These are phyloP conservation scores for Plutomurus gul DNA, from an alignment of 1,140 invertebrate genomes.

Conservation along the genomic window DNA sequence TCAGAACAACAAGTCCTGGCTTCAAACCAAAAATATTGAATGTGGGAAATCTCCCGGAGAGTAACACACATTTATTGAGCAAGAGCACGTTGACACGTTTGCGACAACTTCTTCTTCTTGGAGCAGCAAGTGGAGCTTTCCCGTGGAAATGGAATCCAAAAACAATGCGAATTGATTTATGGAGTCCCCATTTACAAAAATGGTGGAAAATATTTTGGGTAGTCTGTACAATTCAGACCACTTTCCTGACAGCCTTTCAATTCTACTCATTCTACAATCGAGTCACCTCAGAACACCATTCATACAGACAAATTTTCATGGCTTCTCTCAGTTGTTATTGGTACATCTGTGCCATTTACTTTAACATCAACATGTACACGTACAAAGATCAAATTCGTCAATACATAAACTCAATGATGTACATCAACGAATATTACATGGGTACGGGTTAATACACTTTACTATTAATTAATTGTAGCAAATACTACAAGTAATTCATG, in stretches of 20 bases:
- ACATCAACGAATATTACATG: background rate
- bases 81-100: background rate
- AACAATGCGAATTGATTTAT: background rate
- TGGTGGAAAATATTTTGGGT: constrained; percentile 29
- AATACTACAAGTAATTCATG: background rate
- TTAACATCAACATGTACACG: constrained; percentile 30
- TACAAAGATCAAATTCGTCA: constrained; percentile 26
- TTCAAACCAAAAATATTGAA: no score
- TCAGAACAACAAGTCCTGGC: no score
- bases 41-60: no score
- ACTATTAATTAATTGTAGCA: background rate
- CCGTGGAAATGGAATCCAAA: constrained; percentile 35
- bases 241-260: constrained; percentile 7
- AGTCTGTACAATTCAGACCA: constrained; percentile 15
- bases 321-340: constrained; percentile 30
- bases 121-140: constrained; percentile 3
- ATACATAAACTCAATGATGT: constrained; percentile 28
- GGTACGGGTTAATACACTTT: background rate
- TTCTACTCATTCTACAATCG: constrained; percentile 14
- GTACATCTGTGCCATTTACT: constrained; percentile 19
- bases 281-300: background rate
- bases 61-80: constrained; percentile 7
- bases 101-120: background rate
- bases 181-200: background rate
- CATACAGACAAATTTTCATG: constrained; percentile 35